These are phyloP conservation scores for Anseranas semipalmata DNA, from an alignment of 2,113 vertebrate genomes.

Conservation along the genomic window DNA sequence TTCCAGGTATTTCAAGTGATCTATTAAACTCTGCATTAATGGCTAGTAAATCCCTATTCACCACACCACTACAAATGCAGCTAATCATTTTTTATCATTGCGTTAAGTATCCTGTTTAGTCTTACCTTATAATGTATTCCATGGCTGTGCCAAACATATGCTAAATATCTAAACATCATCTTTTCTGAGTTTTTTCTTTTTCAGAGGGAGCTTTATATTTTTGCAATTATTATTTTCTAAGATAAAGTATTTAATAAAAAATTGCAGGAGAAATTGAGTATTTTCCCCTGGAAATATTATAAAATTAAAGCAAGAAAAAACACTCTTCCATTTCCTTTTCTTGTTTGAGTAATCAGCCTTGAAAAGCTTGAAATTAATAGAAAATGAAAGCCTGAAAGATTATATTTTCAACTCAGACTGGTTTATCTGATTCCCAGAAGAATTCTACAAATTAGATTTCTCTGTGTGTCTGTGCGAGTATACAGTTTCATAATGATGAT, in stretches of 20 bases:
- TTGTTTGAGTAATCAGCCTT: conserved; percentile 1
- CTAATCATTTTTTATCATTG: neutral
- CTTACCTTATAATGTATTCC: neutral
- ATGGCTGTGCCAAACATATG: neutral
- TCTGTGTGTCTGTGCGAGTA: neutral
- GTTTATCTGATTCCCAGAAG: conserved; percentile 15
- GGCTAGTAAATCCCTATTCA: neutral
- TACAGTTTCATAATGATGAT: neutral
- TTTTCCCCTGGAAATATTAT: neutral
- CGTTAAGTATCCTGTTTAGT: neutral
- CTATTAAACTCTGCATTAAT: neutral
- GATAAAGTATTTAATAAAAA: neutral
- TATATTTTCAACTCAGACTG: neutral
- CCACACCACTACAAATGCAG: neutral
- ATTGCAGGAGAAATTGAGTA: neutral
- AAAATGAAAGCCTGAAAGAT: conserved; percentile 1
- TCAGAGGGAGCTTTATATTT: neutral
- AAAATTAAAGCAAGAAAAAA: neutral
- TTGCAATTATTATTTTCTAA: neutral
- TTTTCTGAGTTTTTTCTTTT: neutral
- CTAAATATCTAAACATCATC: neutral
- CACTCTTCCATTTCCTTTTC: neutral
- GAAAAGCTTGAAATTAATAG: conserved; percentile 30
- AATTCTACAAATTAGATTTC: conserved; percentile 4
- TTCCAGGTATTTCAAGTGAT: neutral